Percentiles rank a stretch among this genome's conserved stretches.
Evolutionary conservation across 2,888 invertebrate species (phyloP).

Genomic region (Himalopsyche anomala): DNA sequence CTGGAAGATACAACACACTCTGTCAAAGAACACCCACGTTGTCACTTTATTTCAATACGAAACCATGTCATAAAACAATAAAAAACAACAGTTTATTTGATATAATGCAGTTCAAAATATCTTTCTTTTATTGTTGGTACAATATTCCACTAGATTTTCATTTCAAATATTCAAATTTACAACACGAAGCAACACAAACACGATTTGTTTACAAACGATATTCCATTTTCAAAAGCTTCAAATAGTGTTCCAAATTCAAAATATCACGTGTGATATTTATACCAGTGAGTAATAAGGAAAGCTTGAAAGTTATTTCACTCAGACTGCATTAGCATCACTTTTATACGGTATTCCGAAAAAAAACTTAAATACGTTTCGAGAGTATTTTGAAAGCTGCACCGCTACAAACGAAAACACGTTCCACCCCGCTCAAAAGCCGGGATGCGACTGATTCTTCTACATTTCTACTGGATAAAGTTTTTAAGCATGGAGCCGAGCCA

Average conservation of each 20-base stretch:
- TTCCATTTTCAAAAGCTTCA: background rate
- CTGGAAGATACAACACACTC: slow-evolving; percentile 47
- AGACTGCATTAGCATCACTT: background rate
- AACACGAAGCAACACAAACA: slow-evolving; percentile 7
- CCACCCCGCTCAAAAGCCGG: slow-evolving; percentile 54
- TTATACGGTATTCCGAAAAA: background rate
- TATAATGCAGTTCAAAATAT: background rate
- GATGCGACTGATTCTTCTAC: slow-evolving; percentile 57
- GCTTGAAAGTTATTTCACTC: background rate
- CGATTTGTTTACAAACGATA: slow-evolving; percentile 27
- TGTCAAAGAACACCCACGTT: slow-evolving; percentile 51
- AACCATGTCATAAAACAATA: slow-evolving; percentile 2
- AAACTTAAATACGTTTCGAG: slow-evolving; percentile 4
- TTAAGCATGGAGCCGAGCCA: slow-evolving; percentile 55
- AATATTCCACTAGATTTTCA: background rate
- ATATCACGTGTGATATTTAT: background rate
- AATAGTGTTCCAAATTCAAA: background rate
- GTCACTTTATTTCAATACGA: slow-evolving; percentile 48
- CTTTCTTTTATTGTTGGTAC: background rate
- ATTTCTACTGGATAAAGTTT: slow-evolving; percentile 55
- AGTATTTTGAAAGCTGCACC: background rate
- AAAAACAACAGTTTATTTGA: background rate
- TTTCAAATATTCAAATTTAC: slow-evolving; percentile 11
- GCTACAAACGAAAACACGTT: background rate
- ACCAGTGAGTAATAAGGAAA: background rate